Percentiles rank a stretch among this genome's conserved stretches.
Evolutionary conservation across 2,797 vertebrate genomes (phyloP).

Genomic region (Dermochelys coriacea): DNA sequence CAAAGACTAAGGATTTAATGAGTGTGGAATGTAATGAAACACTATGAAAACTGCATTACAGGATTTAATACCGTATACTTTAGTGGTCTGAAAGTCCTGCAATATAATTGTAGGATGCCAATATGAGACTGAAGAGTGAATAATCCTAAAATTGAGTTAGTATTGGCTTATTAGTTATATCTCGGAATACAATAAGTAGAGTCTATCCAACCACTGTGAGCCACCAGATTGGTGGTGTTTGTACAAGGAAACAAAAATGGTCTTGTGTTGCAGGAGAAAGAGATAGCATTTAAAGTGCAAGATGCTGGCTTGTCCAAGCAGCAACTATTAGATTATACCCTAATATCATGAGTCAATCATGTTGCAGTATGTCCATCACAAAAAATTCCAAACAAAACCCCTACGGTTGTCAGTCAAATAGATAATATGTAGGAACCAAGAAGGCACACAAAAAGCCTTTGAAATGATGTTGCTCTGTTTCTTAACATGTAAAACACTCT

Average conservation of each 20-base stretch:
- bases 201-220: background rate
- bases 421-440: background rate
- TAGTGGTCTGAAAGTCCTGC: background rate
- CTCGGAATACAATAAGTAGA: background rate
- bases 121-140: background rate
- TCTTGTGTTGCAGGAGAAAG: background rate
- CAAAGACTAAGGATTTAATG: background rate
- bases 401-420: background rate
- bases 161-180: background rate
- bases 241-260: background rate
- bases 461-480: constrained; percentile 7
- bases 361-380: constrained; percentile 18
- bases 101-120: constrained; percentile 4
- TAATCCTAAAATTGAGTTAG: constrained; percentile 51
- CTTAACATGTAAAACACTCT: background rate
- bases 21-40: background rate
- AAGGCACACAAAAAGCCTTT: background rate
- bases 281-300: background rate
- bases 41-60: background rate
- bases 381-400: constrained; percentile 26
- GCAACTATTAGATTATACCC: background rate
- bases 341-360: background rate
- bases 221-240: background rate
- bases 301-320: background rate
- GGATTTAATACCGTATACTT: background rate